Conservation (phyloP, 1,140 invertebrate species). For the Chrysopa pallens region DNA sequence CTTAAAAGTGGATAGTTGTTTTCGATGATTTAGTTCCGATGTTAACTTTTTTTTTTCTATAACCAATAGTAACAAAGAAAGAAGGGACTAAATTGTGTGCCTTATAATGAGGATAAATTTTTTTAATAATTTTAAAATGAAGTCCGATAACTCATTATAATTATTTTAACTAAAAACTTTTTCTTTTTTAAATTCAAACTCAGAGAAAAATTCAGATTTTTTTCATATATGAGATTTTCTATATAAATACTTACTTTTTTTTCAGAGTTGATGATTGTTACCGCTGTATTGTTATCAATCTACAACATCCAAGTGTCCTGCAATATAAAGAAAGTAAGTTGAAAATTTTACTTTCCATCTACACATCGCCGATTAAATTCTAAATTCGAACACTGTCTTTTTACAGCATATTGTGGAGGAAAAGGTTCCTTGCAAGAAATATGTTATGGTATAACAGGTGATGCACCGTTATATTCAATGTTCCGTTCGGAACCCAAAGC, state of each 20-base stretch:
- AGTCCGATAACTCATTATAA: background rate
- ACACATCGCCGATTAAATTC: background rate
- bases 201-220: too few relatives aligned
- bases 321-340: slow-evolving; percentile 66
- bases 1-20: too few relatives aligned
- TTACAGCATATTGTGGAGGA: slow-evolving; percentile 37
- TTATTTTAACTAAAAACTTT: background rate
- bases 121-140: background rate
- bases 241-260: slow-evolving; percentile 4
- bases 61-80: too few relatives aligned
- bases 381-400: background rate
- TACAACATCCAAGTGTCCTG: slow-evolving; percentile 47
- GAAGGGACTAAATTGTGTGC: background rate
- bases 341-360: background rate
- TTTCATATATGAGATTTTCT: background rate
- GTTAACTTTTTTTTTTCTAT: too few relatives aligned
- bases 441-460: slow-evolving; percentile 46
- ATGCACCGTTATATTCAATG: slow-evolving; percentile 54
- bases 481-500: slow-evolving; percentile 45
- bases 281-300: slow-evolving; percentile 48
- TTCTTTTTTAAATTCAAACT: background rate
- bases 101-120: background rate
- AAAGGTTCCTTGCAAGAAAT: slow-evolving; percentile 34
- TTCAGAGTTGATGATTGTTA: slow-evolving; percentile 33
- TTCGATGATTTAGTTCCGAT: too few relatives aligned